Evolutionary conservation across 2,888 invertebrate species (phyloP), one percentile per base, ranked within the genome.

Genomic region (Sisyra terminalis): DNA sequence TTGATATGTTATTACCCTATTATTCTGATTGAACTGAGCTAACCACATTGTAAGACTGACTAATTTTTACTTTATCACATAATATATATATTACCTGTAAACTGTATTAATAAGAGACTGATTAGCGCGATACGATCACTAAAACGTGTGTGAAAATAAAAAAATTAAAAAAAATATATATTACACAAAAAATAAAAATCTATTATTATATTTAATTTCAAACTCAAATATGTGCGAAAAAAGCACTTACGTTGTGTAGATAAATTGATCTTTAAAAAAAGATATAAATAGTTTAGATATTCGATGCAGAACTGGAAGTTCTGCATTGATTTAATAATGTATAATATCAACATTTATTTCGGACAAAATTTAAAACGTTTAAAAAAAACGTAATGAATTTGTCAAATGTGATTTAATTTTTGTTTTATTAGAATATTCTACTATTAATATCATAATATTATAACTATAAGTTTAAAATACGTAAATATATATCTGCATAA

Each of bases 401-500:
- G 11, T n/a, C 31, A 14, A 31, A 31, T 40, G 40, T 40, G 40
- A 40, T 40, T 40, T 40, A 14, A 30, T 30, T 31, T 30, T 38
- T 38, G 38, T 38, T 38, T 38, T 17, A 13, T 34, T 11, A 38
- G 17, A 38, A 17, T 38, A 4, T 38, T 38, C 17, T 38, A 38
- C 18, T 15, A 14, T 34, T 34, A 34, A 14, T 15, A 34, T 14
- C 15, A 14, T 14, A 34, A 34, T 34, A 34, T 8, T 34, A 14
- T 34, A n/a, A n/a, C 15, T 34, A 34, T 34, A 34, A 15, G 34
- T 37, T 43, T 17, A 34, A 35, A 40, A 40, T 42, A 46, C 35
- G 36, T 44, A 24, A 15, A 37, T 42, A 42, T 39, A 46, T 39
- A 42, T 44, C 41, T 42, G 44, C 42, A 45, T 43, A 40, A 32